phyloP scores from a whole-genome alignment of 23 tunicate species.

The Ascidia mentula region DNA sequence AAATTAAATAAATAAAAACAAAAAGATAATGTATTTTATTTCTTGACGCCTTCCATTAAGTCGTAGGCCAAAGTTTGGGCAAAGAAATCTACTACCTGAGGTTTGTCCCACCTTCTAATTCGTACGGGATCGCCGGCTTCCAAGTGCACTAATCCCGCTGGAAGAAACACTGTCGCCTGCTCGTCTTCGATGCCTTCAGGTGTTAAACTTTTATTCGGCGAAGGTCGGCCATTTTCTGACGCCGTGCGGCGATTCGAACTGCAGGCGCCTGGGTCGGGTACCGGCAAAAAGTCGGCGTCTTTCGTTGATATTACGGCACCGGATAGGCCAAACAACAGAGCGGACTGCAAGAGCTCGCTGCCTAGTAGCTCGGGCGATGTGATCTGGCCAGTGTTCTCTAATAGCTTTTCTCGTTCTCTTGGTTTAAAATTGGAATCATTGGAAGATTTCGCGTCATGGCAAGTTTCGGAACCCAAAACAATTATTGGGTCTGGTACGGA shows the following conservation, averaged over 20 bases:
- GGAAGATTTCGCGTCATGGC: background rate
- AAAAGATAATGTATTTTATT: too few relatives aligned
- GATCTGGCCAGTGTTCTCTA: conserved; percentile 21
- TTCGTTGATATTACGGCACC: background rate
- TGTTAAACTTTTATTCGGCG: background rate
- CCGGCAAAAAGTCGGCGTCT: background rate
- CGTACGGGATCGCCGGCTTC: conserved; percentile 63
- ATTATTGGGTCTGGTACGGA: background rate
- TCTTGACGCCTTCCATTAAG: conserved; percentile 38
- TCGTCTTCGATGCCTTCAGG: background rate
- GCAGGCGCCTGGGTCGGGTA: too few relatives aligned
- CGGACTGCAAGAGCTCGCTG: conserved; percentile 44
- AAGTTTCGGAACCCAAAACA: background rate
- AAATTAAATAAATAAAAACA: too few relatives aligned
- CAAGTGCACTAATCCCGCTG: conserved; percentile 29
- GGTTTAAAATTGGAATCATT: background rate
- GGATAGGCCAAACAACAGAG: conserved; percentile 19
- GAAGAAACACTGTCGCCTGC: background rate
- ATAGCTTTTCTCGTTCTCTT: conserved; percentile 45
- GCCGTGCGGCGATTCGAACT: background rate
- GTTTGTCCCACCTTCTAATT: conserved; percentile 39
- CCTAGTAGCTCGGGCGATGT: conserved; percentile 43
- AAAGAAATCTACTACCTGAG: conserved; percentile 62
- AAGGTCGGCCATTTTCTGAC: background rate
- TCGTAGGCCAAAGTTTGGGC: conserved; percentile 69